Evolutionary conservation across 2,888 invertebrate species (phyloP).

Genomic region (Athalia circularis): DNA sequence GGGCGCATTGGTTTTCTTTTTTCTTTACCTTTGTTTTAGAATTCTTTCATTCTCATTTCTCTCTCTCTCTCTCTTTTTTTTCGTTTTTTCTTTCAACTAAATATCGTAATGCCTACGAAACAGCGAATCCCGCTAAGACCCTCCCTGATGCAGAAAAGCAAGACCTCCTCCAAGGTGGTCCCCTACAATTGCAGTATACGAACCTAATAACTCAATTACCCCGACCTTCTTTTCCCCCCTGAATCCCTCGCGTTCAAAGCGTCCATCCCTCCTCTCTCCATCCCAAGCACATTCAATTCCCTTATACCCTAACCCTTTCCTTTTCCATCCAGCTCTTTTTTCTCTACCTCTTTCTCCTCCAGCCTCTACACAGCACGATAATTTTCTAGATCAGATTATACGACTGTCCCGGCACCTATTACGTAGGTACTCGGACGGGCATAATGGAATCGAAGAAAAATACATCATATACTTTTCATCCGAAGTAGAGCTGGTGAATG

Average conservation of each 20-base stretch:
- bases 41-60: too few relatives aligned
- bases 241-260: neutral
- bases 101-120: neutral
- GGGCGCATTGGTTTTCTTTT: too few relatives aligned
- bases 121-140: conserved; percentile 3
- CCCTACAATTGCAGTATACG: conserved; percentile 71
- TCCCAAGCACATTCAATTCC: conserved; percentile 45
- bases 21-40: too few relatives aligned
- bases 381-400: conserved; percentile 70
- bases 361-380: conserved; percentile 61
- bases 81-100: neutral
- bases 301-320: conserved; percentile 46
- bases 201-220: conserved; percentile 73
- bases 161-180: conserved; percentile 72
- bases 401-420: conserved; percentile 52
- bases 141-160: neutral
- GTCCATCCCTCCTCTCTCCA: conserved; percentile 7
- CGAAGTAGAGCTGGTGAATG: too few relatives aligned
- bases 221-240: conserved; percentile 48
- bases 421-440: neutral
- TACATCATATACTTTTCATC: too few relatives aligned
- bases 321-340: conserved; percentile 41
- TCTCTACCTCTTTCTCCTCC: conserved; percentile 36
- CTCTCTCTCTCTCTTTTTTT: too few relatives aligned
- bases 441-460: too few relatives aligned